Percentiles rank a stretch among this genome's conserved stretches.
phyloP scores from a whole-genome alignment of 1,140 invertebrate species.

The Bathynomus jamesi region DNA sequence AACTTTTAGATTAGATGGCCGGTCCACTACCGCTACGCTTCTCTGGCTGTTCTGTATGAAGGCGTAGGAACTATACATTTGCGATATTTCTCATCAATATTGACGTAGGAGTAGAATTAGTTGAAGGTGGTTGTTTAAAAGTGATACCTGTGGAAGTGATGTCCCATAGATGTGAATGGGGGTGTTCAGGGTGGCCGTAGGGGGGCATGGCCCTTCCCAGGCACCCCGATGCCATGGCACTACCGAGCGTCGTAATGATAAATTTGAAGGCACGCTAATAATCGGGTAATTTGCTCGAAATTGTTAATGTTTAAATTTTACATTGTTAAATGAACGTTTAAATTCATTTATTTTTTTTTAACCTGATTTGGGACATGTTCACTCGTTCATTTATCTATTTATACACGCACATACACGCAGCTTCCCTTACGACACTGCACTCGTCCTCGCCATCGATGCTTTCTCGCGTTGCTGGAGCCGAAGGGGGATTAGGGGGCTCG shows the following conservation, averaged over 20 bases:
- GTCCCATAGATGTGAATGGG: slow-evolving; percentile 9
- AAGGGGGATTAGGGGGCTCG: too few relatives aligned
- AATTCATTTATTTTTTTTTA: too few relatives aligned
- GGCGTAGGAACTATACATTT: too few relatives aligned
- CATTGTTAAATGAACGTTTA: neutral
- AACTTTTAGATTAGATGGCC: too few relatives aligned
- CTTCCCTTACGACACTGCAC: neutral
- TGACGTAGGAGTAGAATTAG: too few relatives aligned
- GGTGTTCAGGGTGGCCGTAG: slow-evolving; percentile 3
- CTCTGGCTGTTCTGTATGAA: too few relatives aligned
- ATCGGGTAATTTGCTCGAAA: neutral
- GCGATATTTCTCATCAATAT: too few relatives aligned
- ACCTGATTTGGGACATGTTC: too few relatives aligned
- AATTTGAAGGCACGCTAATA: neutral
- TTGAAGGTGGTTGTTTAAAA: too few relatives aligned
- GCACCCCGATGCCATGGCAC: slow-evolving; percentile 8
- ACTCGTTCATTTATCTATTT: too few relatives aligned
- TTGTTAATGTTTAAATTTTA: neutral
- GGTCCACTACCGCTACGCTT: too few relatives aligned
- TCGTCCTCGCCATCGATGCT: neutral
- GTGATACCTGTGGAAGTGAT: slow-evolving; percentile 18
- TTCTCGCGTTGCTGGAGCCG: neutral
- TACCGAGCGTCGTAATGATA: neutral
- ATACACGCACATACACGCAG: neutral
- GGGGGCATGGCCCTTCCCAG: slow-evolving; percentile 12